Evolutionary conservation across 2,888 invertebrate species (phyloP), one percentile per base, ranked within the genome.

Genomic region (Horisme vitalbata): DNA sequence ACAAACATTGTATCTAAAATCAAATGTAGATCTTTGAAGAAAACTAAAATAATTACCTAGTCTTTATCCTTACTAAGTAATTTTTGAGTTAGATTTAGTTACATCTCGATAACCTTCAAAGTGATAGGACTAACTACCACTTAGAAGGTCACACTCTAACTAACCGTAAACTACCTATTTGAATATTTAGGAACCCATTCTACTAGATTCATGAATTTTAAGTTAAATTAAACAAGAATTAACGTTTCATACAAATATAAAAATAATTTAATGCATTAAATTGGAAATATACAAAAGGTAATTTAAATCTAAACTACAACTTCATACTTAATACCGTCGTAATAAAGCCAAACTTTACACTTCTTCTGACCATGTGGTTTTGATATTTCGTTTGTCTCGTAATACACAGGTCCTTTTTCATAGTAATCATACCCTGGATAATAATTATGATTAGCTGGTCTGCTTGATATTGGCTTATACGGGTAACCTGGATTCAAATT

Each of bases 291-390:
- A 27, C 18, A n/a, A 14, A 10, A 13, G 4, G 5, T 31, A 12
- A 1, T 4, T 23, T 38, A 41, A 12, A 5, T 18, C n/a, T 34
- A 48, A 4, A 38, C 24, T 5, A 74, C 46, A 10, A 86, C 69
- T 73, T 84, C 78, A 59, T 85, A 87, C 50, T 79, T 78, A 1
- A 65, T 59, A 13, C 85, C 87, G 27, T 87, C 65, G 38, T 79
- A 75, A 51, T 80, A 70, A 3, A 87, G 57, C 83, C 85, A 86
- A 13, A 82, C 51, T 47, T 67, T 76, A 51, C 87, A 83, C 39
- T 71, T 72, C 23, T 69, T 71, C 34, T 75, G 55, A 0, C 70
- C 76, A 34, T 54, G 61, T 1, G 71, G 59, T 6, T 68, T 65
- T 1, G 60, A 14, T 1, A 65, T 46, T 57, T 78, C 69, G 23